Conservation (phyloP, 2,797 vertebrate species). For the Onychomys torridus region DNA sequence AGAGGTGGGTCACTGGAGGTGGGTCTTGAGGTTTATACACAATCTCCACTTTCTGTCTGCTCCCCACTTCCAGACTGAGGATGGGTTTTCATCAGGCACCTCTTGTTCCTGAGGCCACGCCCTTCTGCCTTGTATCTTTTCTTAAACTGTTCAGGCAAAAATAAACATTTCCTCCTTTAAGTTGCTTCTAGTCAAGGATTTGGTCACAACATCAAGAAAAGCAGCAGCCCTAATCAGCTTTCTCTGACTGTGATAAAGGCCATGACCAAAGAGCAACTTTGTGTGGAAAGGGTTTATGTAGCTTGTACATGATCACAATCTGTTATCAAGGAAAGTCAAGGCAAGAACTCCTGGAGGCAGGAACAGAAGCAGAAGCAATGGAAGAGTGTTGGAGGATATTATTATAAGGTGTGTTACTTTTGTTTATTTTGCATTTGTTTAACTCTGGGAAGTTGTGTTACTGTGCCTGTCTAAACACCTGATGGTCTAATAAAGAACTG, state of each 20-base stretch:
- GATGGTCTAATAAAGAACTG: too few relatives aligned
- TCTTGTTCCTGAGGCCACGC: background rate
- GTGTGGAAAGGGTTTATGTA: too few relatives aligned
- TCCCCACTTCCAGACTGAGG: background rate
- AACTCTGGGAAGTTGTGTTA: too few relatives aligned
- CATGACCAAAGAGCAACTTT: background rate
- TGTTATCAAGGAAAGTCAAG: background rate
- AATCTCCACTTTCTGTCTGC: background rate
- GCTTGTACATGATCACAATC: background rate
- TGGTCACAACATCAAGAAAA: background rate
- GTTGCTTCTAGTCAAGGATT: background rate
- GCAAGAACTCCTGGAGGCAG: background rate
- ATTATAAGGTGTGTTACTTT: too few relatives aligned
- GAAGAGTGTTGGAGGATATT: background rate
- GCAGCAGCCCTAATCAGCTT: background rate
- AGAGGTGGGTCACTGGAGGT: background rate
- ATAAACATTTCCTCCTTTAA: background rate
- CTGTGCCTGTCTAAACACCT: too few relatives aligned
- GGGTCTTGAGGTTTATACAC: background rate
- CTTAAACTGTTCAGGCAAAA: background rate
- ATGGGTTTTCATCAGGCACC: rapidly evolving
- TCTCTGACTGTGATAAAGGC: too few relatives aligned
- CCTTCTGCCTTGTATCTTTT: background rate
- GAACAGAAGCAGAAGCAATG: background rate
- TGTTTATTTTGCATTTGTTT: too few relatives aligned